phyloP scores from a whole-genome alignment of 1,140 invertebrate species.

The Zaprionus davidi region DNA sequence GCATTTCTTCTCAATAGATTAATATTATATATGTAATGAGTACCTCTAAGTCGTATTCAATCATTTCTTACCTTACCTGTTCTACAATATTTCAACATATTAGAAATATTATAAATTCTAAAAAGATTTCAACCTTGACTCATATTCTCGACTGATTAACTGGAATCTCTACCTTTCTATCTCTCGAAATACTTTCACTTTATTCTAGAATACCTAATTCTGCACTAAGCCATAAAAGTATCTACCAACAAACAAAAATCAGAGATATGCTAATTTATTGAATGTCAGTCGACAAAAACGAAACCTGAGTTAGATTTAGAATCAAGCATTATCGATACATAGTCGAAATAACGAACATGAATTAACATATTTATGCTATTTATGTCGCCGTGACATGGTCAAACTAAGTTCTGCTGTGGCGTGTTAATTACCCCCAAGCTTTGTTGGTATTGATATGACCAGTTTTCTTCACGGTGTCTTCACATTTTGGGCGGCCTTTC shows the following conservation, averaged over 20 bases:
- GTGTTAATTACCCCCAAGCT: conserved; percentile 50
- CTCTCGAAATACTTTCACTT: conserved; percentile 36
- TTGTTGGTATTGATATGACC: conserved; percentile 35
- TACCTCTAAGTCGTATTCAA: background rate
- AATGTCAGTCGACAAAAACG: conserved; percentile 31
- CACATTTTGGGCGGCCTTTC: conserved; percentile 22
- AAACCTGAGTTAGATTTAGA: conserved; percentile 43
- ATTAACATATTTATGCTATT: conserved; percentile 69
- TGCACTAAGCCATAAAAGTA: conserved; percentile 9
- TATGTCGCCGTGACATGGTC: conserved; percentile 52
- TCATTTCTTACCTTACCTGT: background rate
- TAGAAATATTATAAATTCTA: background rate
- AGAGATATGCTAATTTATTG: conserved; percentile 46
- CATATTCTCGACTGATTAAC: background rate
- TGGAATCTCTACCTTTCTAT: background rate
- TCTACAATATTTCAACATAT: background rate
- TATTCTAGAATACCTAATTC: conserved; percentile 1
- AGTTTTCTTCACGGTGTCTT: conserved; percentile 33
- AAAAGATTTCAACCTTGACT: background rate
- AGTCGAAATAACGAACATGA: conserved; percentile 42
- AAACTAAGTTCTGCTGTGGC: conserved; percentile 43
- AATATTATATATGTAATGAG: background rate
- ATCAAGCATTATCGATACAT: conserved; percentile 18
- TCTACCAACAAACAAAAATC: background rate
- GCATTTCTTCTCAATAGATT: too few species aligned